These are phyloP conservation scores for Amazona ochrocephala DNA, from an alignment of 2,797 vertebrate species.

Conservation along the genomic window DNA sequence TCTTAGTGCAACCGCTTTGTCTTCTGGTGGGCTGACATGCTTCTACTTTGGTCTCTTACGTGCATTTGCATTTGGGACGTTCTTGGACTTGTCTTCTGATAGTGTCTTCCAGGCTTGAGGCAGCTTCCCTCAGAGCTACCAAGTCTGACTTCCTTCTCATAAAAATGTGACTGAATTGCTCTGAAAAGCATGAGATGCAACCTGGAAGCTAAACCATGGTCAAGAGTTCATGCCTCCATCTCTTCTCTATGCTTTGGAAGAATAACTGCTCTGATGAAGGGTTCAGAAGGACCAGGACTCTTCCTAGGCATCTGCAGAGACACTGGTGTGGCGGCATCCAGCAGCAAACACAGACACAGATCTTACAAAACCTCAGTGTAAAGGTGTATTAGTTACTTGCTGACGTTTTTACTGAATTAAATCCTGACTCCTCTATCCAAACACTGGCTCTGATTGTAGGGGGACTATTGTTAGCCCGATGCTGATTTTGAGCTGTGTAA, in stretches of 20 bases:
- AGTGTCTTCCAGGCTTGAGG: background rate
- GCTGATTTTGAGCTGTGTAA: background rate
- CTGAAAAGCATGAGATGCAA: background rate
- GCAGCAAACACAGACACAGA: background rate
- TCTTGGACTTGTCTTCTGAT: background rate
- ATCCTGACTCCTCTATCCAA: background rate
- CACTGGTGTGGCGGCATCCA: background rate
- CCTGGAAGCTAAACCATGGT: background rate
- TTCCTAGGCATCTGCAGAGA: background rate
- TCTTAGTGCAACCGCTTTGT: background rate
- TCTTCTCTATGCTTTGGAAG: background rate
- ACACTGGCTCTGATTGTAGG: background rate
- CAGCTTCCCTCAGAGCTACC: background rate
- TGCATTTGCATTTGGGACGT: background rate
- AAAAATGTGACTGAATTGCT: background rate
- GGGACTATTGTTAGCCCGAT: background rate
- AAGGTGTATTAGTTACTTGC: background rate
- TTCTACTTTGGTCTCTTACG: accelerated
- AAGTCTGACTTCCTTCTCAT: background rate
- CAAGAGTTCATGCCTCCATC: background rate
- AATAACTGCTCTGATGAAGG: background rate
- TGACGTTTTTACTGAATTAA: background rate
- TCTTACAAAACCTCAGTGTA: background rate
- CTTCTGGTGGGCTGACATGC: background rate
- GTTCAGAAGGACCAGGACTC: background rate